Base-by-base conservation (phyloP, 2,797 vertebrate species). In the Microctenopoma stevenorrisi region DNA sequence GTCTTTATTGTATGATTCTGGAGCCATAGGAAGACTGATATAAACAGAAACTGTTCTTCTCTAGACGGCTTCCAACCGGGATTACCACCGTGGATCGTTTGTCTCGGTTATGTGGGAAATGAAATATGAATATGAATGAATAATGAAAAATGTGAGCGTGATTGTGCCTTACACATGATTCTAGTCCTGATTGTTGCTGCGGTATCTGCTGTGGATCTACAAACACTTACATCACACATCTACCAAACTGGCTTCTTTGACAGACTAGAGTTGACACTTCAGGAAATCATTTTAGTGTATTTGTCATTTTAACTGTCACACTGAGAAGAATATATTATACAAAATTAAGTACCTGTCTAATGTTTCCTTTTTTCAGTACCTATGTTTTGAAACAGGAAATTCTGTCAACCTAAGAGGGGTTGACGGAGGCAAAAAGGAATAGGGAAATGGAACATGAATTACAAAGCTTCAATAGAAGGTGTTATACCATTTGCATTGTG, bases 161-260 rank as follows among this genome's bases (percentile, higher is more conserved):
- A 26, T 33, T 35, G 2, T 35, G 22, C n/a, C 37, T 40, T 16
- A 44, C 44, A 53, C 40, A 63, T 0, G 1, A 49, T 11, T 25
- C 49, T 14, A 49, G 22, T 5, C 44, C 18, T 37, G 42, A 15
- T 5, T 77, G 68, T 54, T 44, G 51, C 50, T 67, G 51, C 35
- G 37, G 7, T 2, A 18, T 15, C 18, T 63, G 42, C 48, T 5
- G 2, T 26, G 0, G 10, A 40, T 46, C 42, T 37, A 46, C 33
- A 53, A 15, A 43, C 35, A 69, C 33, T 63, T n/a, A n/a, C 4
- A 54, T 57, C 51, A 49, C 28, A 44, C 42, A 30, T 56, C 15
- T 26, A 28, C 16, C 46, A 76, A 43, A 64, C 58, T 59, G 40
- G 56, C 40, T 64, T 68, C 22, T 40, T 65, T 64, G n/a, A 40